phyloP scores from a whole-genome alignment of 2,113 vertebrate genomes.

The Petromus typicus region DNA sequence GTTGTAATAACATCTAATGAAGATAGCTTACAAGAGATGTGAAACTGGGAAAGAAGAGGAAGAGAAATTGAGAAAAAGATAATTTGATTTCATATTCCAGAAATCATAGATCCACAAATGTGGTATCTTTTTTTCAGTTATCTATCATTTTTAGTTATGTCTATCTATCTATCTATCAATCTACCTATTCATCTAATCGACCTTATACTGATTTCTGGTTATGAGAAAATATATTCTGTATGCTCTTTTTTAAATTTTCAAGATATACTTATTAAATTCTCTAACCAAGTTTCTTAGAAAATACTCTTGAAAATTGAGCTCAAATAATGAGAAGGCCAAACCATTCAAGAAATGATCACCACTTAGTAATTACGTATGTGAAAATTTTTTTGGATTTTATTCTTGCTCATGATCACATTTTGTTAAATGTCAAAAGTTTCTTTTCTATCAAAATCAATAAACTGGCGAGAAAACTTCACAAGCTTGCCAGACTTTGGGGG shows the following conservation, averaged over 20 bases:
- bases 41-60: background rate
- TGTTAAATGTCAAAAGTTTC: conserved; percentile 77
- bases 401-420: conserved; percentile 58
- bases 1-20: background rate
- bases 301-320: background rate
- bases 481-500: conserved; percentile 70
- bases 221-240: background rate
- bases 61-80: background rate
- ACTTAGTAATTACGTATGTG: background rate
- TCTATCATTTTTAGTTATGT: background rate
- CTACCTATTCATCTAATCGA: background rate
- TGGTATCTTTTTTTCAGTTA: background rate
- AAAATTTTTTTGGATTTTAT: conserved; percentile 17
- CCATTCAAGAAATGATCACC: background rate
- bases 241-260: background rate
- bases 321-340: background rate
- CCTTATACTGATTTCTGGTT: background rate
- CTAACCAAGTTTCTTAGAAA: conserved; percentile 9
- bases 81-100: background rate
- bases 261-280: background rate
- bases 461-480: conserved; percentile 72
- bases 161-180: background rate
- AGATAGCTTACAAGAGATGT: background rate
- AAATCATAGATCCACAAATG: background rate
- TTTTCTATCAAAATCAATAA: conserved; percentile 83